Base-by-base conservation (phyloP, 2,113 vertebrate genomes). In the Litocranius walleri region DNA sequence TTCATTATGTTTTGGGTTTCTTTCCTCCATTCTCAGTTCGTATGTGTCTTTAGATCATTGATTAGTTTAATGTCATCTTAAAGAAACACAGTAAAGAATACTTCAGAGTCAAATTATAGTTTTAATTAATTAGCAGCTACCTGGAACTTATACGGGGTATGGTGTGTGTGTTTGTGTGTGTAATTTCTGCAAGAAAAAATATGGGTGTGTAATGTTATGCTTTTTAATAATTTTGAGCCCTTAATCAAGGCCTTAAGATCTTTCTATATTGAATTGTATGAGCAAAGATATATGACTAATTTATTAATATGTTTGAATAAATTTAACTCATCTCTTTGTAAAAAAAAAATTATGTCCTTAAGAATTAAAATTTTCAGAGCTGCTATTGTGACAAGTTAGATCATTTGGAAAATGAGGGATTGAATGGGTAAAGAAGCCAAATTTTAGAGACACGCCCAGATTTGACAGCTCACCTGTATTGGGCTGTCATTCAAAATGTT, bases 401-500 rank as follows among this genome's bases (percentile, higher is more conserved):
- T 95, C 91, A 93, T 92, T 97, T 94, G 78, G 80, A 96, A 97
- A 97, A 97, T 95, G 95, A 96, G 82, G 82, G 29, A 86, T 82
- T 91, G 84, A 95, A 96, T 98, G 59, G 88, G 67, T 93, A 96
- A 97, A 91, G 92, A 92, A 97, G 92, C n/a, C 88, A 40, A 92
- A 95, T 97, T 88, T 94, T 43, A 91, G 88, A 96, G 94, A 92
- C 90, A 95, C 36, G 3, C 95, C 97, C 67, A 90, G 80, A 96
- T 90, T 95, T 96, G 96, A 97, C 95, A 96, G 90, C 85, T 96
- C 64, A 92, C 95, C 92, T 97, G 56, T 97, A 88, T 96, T 52
- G n/a, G 52, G 71, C 95, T 97, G 94, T 97, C 98, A 96, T 92
- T 98, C 95, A 98, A 95, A 97, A 93, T 96, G 97, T 96, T 97